A percentile compares a stretch with the other conserved stretches of the same genome.
These are phyloP conservation scores for Sarcophaga peregrina DNA, from an alignment of 1,140 invertebrate species.

Conservation along the genomic window DNA sequence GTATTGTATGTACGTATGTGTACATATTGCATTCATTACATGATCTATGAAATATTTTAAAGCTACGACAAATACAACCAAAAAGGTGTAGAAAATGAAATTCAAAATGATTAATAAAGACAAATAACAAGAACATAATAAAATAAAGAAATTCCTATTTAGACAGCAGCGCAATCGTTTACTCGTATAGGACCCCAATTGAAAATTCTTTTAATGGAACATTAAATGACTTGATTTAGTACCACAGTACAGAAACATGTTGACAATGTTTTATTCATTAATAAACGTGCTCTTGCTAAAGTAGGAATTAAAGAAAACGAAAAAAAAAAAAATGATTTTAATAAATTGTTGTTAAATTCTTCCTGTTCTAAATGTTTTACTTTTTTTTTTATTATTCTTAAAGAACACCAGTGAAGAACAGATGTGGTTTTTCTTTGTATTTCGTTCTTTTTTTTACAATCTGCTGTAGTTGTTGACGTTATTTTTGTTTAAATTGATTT, in stretches of 20 bases:
- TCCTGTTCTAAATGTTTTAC: neutral
- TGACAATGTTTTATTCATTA: neutral
- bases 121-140: neutral
- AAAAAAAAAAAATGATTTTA: neutral
- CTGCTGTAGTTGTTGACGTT: neutral
- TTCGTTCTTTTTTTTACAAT: neutral
- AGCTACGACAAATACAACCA: neutral
- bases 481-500: constrained; percentile 8
- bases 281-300: neutral
- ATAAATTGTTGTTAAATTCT: neutral
- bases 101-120: neutral
- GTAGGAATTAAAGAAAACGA: neutral
- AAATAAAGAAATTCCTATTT: neutral
- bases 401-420: neutral
- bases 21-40: neutral
- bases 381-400: too few species aligned
- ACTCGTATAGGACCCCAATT: neutral
- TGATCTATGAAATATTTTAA: neutral
- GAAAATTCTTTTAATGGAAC: neutral
- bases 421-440: neutral
- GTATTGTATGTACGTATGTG: neutral
- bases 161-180: neutral
- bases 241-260: neutral
- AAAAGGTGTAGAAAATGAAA: neutral
- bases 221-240: neutral